phyloP scores from a whole-genome alignment of 2,113 vertebrate species.

The Grantiella picta region DNA sequence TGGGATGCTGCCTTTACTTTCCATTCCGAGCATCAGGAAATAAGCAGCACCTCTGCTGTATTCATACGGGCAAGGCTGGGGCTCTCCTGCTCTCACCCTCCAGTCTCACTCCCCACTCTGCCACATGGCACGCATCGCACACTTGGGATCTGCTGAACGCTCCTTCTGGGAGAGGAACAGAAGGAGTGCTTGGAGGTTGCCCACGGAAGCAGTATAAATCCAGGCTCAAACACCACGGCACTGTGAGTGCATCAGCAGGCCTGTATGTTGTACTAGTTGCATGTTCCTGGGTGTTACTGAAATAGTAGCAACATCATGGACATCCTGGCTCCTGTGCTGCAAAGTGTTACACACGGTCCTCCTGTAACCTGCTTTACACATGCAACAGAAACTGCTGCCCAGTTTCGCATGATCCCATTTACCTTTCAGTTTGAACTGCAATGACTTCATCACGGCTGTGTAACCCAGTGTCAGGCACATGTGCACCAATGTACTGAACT shows the following conservation, averaged over 20 bases:
- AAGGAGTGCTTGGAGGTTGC: background rate
- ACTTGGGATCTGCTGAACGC: background rate
- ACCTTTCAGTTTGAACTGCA: background rate
- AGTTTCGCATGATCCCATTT: background rate
- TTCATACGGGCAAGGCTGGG: background rate
- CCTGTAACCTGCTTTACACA: background rate
- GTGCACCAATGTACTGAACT: background rate
- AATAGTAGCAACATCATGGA: background rate
- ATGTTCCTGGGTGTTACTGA: background rate
- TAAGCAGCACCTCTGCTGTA: background rate
- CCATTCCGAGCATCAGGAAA: background rate
- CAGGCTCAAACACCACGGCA: background rate
- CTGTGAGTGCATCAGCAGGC: background rate
- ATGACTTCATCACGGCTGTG: background rate
- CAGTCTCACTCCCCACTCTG: background rate
- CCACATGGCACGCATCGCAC: background rate
- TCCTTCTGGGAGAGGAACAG: background rate
- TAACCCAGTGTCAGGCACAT: background rate
- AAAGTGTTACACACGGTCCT: accelerated
- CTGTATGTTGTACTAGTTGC: background rate
- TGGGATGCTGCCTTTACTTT: background rate
- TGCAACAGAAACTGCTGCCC: background rate
- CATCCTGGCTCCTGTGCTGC: background rate
- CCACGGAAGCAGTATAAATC: background rate
- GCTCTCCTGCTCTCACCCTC: background rate